These are phyloP conservation scores for Drosophila leontia DNA, from an alignment of 1,140 invertebrate genomes.

Conservation along the genomic window DNA sequence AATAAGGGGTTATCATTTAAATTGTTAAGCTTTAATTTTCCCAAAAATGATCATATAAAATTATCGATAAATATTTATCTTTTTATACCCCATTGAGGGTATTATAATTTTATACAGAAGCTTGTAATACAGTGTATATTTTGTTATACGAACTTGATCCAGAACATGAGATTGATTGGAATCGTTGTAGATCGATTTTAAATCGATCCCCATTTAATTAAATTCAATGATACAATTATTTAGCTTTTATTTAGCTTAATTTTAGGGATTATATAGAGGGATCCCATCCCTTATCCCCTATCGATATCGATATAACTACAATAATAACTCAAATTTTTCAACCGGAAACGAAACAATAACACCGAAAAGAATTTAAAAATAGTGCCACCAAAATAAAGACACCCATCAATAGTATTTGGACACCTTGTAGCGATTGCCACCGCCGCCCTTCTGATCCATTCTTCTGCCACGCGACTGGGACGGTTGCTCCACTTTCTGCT, in stretches of 20 bases:
- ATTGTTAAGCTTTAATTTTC: too few species aligned
- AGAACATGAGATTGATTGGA: too few species aligned
- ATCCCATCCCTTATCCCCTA: neutral
- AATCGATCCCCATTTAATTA: too few species aligned
- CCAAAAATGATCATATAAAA: too few species aligned
- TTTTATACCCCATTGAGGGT: too few species aligned
- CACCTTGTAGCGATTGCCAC: neutral
- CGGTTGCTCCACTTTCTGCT: conserved; percentile 60
- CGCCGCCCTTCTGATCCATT: neutral
- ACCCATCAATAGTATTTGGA: neutral
- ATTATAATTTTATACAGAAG: too few species aligned
- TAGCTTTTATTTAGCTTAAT: neutral
- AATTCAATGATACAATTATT: too few species aligned
- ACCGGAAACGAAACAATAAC: neutral
- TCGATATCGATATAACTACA: neutral
- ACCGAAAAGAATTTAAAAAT: conserved; percentile 1
- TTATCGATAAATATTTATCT: too few species aligned
- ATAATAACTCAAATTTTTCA: neutral
- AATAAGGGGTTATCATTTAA: too few species aligned
- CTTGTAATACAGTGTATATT: too few species aligned
- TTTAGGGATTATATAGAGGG: neutral
- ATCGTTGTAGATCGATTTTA: too few species aligned
- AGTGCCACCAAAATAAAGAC: neutral
- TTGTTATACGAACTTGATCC: too few species aligned
- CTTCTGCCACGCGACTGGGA: conserved; percentile 14